These are phyloP conservation scores for Notoglanidium macrostoma DNA, from an alignment of 2,797 vertebrate genomes.

Conservation along the genomic window DNA sequence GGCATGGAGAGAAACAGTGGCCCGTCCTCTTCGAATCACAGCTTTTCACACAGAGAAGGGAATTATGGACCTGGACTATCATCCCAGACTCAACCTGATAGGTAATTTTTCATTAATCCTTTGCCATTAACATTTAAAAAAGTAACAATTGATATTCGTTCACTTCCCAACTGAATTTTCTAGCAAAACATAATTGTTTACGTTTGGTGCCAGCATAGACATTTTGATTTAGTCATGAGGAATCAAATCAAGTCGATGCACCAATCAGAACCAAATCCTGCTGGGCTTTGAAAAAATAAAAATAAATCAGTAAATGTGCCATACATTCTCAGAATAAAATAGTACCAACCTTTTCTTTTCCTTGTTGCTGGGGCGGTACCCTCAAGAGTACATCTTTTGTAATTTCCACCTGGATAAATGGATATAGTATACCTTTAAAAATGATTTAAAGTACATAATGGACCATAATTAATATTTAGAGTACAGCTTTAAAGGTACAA, in stretches of 20 bases:
- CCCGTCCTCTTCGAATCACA: constrained; percentile 64
- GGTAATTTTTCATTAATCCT: constrained; percentile 60
- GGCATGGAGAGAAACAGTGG: constrained; percentile 76
- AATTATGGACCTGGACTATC: constrained; percentile 78
- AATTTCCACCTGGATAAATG: background rate
- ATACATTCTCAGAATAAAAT: background rate
- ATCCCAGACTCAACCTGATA: constrained; percentile 76
- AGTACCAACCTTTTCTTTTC: background rate
- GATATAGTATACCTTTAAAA: background rate
- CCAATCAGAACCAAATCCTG: background rate
- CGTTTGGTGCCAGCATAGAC: background rate
- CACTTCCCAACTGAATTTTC: background rate
- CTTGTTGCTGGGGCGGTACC: background rate
- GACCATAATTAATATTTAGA: background rate
- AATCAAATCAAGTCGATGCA: background rate
- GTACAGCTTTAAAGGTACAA: background rate
- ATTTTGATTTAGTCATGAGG: background rate
- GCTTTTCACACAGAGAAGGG: constrained; percentile 72
- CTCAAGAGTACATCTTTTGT: background rate
- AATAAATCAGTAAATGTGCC: background rate
- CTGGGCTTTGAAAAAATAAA: background rate
- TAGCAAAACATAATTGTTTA: background rate
- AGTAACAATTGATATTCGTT: background rate
- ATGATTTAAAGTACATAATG: background rate
- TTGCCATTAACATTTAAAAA: background rate